A percentile compares a stretch with the other conserved stretches of the same genome.
phyloP scores from a whole-genome alignment of 2,888 invertebrate species.

The Parelbella ahira region DNA sequence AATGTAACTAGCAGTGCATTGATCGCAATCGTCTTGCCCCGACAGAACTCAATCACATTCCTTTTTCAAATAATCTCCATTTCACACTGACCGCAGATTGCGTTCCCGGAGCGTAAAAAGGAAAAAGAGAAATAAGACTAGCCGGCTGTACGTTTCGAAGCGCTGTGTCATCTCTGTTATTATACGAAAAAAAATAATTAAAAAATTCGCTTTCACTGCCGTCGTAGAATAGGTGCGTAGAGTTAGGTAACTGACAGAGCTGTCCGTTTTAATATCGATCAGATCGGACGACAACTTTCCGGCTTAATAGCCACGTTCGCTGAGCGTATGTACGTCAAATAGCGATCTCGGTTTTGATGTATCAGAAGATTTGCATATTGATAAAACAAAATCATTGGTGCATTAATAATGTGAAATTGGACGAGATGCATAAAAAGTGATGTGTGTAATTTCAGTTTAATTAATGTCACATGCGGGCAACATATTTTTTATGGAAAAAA shows the following conservation, averaged over 20 bases:
- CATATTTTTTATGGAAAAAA: too few species aligned
- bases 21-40: constrained; percentile 34
- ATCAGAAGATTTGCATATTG: constrained; percentile 3
- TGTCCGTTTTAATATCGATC: constrained; percentile 61
- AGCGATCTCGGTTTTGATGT: constrained; percentile 8
- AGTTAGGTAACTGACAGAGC: constrained; percentile 64
- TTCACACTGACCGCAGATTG: constrained; percentile 44
- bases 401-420: constrained; percentile 7
- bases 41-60: constrained; percentile 50
- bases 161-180: constrained; percentile 70
- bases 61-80: constrained; percentile 50
- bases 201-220: constrained; percentile 73
- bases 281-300: constrained; percentile 56
- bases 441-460: too few species aligned
- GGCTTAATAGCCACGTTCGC: constrained; percentile 50
- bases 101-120: constrained; percentile 37
- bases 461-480: too few species aligned
- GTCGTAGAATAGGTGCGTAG: constrained; percentile 55
- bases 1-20: constrained; percentile 33
- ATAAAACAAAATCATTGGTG: constrained; percentile 2
- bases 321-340: constrained; percentile 8
- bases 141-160: constrained; percentile 33
- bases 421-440: background rate
- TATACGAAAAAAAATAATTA: constrained; percentile 61
- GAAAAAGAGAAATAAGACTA: too few species aligned